Base-by-base conservation (phyloP, 2,113 vertebrate genomes). In the Trematomus loennbergii region DNA sequence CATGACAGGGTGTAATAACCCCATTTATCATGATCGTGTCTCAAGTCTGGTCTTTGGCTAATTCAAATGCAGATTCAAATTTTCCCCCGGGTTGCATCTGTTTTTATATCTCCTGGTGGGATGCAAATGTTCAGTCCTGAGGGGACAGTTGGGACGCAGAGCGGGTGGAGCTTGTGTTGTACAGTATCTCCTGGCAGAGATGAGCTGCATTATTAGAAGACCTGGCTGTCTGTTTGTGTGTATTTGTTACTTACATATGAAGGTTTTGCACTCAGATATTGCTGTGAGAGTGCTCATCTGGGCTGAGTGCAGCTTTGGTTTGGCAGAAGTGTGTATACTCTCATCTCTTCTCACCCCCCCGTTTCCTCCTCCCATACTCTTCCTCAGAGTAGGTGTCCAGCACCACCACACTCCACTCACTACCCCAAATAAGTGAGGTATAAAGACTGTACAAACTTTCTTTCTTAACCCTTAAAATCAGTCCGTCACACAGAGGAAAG, bases 31-130 rank as follows among this genome's bases (percentile, higher is more conserved):
- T 3, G 40, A 78, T 72, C 58, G 22, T 54, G 75, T 80, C 82
- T 84, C 75, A 58, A 57, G 77, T 86, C 82, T 71, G 58, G 79
- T 83, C 84, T 90, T 86, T 84, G 78, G 75, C 86, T 75, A 93
- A 92, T 92, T 91, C 91, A 93, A 93, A 94, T 93, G 71, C 53
- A 5, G 57, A 93, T 92, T 93, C 91, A 93, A 94, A 94, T 91
- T 70, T 65, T 69, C 43, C 72, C 75, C 75, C 75, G 52, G 76
- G 4, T 57, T 25, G 81, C 40, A 61, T 86, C 84, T 90, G 82
- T 89, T 90, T 87, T 88, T 83, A 78, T 94, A 90, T 93, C 91
- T 90, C 52, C 74, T 85, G 77, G 72, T 78, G 67, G 82, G 87
- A 93, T 93, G 94, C 91, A 94, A 94, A 95, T 92, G 72, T 79